Evolutionary conservation across 2,888 invertebrate species (phyloP), one percentile per base, ranked within the genome.

Genomic region (Harpalus rubripes): DNA sequence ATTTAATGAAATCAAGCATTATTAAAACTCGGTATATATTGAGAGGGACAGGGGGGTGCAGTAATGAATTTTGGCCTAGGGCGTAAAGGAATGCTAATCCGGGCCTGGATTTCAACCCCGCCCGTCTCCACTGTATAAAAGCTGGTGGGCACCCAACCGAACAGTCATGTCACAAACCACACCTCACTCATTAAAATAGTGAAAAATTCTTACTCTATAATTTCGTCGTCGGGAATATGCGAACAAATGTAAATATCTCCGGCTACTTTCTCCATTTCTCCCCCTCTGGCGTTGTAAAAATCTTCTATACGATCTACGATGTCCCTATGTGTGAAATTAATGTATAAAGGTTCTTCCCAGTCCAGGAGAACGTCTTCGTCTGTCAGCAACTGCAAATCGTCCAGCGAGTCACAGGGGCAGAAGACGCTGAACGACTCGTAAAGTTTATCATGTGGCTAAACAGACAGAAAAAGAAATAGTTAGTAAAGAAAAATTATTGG

Each of bases 351-450:
- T 91, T 94, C 94, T 86, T 94, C 93, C 94, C 96, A 96, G 92
- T 96, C 95, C 88, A 97, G 93, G 87, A 97, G 93, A 72, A 95
- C 91, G 91, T 96, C 95, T 91, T 97, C 97, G 86, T 95, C 93
- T 87, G 95, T 94, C 89, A 97, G 91, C 87, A 96, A 91, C 88
- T 94, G 94, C 88, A 97, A 93, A 87, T 94, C 92, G 88, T 96
- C 96, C 88, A 96, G 92, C 87, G 94, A 94, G 89, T 95, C 94
- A 89, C 95, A 94, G 80, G 97, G 96, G 91, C 96, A 96, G 92
- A 97, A 97, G 86, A 96, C 95, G 87, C 96, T 95, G 90, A 97
- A 95, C 90, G 96, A 96, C 91, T 96, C 96, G 93, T 96, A 96
- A 88, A 95, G 92, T 89, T 94, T 93, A 89, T 95, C 95, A 92